Percentiles rank a stretch among this genome's conserved stretches.
Evolutionary conservation across 2,797 vertebrate species (phyloP).

Genomic region (Chiloscyllium punctatum): DNA sequence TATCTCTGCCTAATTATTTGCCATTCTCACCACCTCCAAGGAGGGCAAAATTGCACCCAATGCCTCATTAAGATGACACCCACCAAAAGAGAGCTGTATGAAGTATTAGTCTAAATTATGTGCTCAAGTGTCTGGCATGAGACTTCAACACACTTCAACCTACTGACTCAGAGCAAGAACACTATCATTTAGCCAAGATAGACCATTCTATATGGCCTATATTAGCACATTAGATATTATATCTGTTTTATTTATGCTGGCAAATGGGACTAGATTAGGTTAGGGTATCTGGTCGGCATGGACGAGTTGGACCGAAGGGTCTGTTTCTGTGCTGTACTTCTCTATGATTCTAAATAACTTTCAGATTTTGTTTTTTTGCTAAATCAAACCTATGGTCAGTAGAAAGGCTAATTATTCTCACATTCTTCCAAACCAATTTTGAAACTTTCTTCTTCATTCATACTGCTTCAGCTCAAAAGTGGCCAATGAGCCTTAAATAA

Average conservation of each 20-base stretch:
- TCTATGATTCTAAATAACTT: background rate
- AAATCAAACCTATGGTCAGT: background rate
- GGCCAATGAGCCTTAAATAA: background rate
- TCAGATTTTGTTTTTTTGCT: background rate
- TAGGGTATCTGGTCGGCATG: too few relatives aligned
- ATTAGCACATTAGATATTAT: background rate
- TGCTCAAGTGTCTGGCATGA: background rate
- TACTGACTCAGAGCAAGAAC: background rate
- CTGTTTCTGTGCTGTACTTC: too few relatives aligned
- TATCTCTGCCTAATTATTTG: too few relatives aligned
- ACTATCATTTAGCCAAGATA: background rate
- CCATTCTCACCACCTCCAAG: too few relatives aligned
- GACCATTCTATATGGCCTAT: background rate
- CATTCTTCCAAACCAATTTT: background rate
- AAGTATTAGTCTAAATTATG: background rate
- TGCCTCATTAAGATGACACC: background rate
- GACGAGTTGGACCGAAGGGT: too few relatives aligned
- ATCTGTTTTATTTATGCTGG: background rate
- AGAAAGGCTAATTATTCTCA: background rate
- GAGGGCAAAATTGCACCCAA: too few relatives aligned
- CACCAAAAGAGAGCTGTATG: background rate
- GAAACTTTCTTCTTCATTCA: background rate
- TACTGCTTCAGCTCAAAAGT: background rate
- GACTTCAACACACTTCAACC: background rate
- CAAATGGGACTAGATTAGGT: too few relatives aligned